These are phyloP conservation scores for Pelodytes ibericus DNA, from an alignment of 2,797 vertebrate genomes.

Conservation along the genomic window DNA sequence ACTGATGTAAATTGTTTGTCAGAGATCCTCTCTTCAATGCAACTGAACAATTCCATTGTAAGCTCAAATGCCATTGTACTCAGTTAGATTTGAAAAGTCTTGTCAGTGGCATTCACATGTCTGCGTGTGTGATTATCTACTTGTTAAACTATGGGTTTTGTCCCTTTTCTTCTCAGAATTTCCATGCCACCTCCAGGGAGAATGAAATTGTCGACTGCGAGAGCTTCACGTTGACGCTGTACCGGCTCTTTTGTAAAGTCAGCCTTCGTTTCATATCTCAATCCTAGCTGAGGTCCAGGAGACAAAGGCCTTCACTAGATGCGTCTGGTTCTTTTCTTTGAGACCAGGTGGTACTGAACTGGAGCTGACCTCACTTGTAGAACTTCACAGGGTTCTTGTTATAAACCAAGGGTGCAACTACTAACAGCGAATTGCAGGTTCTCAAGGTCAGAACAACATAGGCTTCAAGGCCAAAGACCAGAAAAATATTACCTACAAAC, in stretches of 20 bases:
- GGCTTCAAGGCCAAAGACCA: no score
- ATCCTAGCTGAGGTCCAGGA: background rate
- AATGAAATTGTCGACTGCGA: conserved; percentile 18
- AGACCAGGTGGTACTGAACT: background rate
- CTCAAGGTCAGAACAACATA: no score
- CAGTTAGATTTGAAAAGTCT: no score
- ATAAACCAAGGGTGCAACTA: conserved; percentile 9
- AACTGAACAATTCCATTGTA: no score
- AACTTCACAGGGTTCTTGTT: background rate
- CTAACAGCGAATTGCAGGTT: background rate
- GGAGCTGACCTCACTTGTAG: background rate
- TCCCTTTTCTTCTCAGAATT: background rate
- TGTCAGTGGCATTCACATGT: no score
- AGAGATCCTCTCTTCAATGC: no score
- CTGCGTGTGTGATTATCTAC: background rate
- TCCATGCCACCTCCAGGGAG: background rate
- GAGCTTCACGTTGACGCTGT: conserved; percentile 4
- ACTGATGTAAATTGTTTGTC: no score
- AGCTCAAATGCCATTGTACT: no score
- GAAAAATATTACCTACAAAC: no score
- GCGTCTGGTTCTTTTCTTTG: background rate
- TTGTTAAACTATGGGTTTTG: background rate
- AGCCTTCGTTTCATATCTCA: conserved; percentile 15
- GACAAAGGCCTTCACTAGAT: background rate
- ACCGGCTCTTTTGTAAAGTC: conserved; percentile 30